Conservation (phyloP, 1,140 invertebrate species). For the Macrotrachela quadricornifera region DNA sequence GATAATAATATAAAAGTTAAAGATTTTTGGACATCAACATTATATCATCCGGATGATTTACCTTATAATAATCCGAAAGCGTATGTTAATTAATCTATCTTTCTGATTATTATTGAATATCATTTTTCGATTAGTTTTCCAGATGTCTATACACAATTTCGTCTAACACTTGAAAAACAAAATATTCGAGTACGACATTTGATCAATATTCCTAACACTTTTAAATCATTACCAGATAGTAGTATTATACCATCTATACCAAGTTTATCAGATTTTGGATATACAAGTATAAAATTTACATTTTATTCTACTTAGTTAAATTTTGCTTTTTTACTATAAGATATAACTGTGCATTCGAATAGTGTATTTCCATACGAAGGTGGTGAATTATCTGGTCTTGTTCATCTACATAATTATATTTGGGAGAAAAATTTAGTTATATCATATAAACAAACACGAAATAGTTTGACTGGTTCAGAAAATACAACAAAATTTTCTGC, state of each 20-base stretch:
- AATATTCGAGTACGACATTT: background rate
- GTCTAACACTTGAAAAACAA: constrained; percentile 17
- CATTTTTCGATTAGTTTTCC: constrained; percentile 14
- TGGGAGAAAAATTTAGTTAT: constrained; percentile 25
- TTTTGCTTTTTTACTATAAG: too few relatives aligned
- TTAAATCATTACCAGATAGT: background rate
- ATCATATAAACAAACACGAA: constrained; percentile 28
- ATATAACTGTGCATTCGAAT: too few relatives aligned
- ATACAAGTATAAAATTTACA: constrained; percentile 10
- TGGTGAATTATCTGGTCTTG: constrained; percentile 22
- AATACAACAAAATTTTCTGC: constrained; percentile 31
- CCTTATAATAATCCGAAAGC: constrained; percentile 14
- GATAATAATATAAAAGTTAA: constrained; percentile 14
- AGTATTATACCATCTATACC: too few relatives aligned
- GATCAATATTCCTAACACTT: background rate
- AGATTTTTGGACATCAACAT: constrained; percentile 23
- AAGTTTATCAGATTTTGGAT: too few relatives aligned
- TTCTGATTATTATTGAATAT: too few relatives aligned
- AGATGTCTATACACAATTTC: constrained; percentile 28
- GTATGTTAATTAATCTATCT: too few relatives aligned
- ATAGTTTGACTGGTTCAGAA: constrained; percentile 27
- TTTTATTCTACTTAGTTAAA: too few relatives aligned
- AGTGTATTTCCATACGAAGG: constrained; percentile 12
- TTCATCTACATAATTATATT: constrained; percentile 20
- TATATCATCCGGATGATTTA: constrained; percentile 27